These are phyloP conservation scores for Echinometra lucunter DNA, from an alignment of 53 echinoderm and acorn worm genomes.

Conservation along the genomic window DNA sequence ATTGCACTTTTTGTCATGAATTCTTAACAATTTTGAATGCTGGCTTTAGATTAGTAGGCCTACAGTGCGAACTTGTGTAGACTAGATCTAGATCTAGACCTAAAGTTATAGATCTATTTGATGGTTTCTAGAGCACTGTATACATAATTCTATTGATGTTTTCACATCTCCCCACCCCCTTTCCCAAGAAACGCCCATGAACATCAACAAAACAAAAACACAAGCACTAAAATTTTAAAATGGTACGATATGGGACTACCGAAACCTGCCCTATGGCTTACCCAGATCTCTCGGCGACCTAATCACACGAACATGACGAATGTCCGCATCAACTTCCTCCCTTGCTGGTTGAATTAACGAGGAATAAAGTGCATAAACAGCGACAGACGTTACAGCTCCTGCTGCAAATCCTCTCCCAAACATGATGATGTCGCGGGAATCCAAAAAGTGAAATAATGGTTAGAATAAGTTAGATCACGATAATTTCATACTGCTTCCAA, in stretches of 20 bases:
- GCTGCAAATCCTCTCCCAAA: conserved; percentile 32
- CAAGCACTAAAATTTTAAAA: neutral
- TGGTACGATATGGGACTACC: neutral
- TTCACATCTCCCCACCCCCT: no score
- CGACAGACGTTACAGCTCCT: conserved; percentile 25
- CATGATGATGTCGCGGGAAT: neutral
- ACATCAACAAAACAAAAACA: no score
- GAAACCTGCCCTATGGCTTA: neutral
- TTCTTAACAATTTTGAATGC: no score
- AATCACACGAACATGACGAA: conserved; percentile 7
- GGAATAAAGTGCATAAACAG: conserved; percentile 47
- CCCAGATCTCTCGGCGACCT: conserved; percentile 1
- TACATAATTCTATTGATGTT: no score
- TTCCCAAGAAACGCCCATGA: neutral
- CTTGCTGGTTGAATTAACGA: conserved; percentile 1
- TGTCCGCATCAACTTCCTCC: neutral
- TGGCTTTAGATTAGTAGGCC: no score
- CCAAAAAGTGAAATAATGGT: neutral
- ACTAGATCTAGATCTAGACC: no score
- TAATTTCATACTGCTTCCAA: no score
- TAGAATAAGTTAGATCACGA: neutral
- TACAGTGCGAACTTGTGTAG: no score
- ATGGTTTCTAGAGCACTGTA: no score
- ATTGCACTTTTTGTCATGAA: no score
- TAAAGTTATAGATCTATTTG: neutral